phyloP scores from a whole-genome alignment of 2,888 invertebrate genomes.

The Hesperia comma region DNA sequence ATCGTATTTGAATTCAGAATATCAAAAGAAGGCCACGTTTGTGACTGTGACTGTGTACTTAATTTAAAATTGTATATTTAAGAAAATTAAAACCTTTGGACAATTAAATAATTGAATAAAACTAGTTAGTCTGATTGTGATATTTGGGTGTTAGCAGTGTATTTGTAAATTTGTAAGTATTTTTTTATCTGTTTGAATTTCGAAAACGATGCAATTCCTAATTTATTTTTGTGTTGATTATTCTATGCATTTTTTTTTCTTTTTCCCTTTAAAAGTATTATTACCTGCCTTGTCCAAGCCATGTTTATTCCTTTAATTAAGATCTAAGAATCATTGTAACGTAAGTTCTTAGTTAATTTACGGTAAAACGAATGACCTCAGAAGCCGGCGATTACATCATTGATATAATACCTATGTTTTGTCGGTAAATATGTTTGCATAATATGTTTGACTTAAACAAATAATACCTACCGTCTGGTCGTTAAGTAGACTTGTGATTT shows the following conservation, averaged over 20 bases:
- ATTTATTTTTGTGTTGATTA: conserved; percentile 1
- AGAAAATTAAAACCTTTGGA: neutral
- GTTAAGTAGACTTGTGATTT: too few relatives aligned
- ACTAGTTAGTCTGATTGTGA: conserved; percentile 30
- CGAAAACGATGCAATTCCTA: too few relatives aligned
- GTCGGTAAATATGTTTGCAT: too few relatives aligned
- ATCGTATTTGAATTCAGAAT: conserved; percentile 47
- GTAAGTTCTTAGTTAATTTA: neutral
- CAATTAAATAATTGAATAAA: neutral
- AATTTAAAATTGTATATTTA: neutral
- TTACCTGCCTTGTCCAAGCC: conserved; percentile 4
- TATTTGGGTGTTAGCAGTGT: conserved; percentile 5
- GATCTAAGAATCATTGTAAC: neutral
- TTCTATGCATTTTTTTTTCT: neutral
- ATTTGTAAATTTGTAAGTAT: conserved; percentile 24
- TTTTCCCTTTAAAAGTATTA: neutral
- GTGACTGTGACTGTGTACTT: conserved; percentile 25
- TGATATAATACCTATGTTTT: too few relatives aligned
- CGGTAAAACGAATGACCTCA: conserved; percentile 16
- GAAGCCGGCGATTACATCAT: conserved; percentile 25
- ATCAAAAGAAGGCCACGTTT: conserved; percentile 37
- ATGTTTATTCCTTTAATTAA: neutral
- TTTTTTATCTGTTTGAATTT: neutral
- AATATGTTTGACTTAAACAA: too few relatives aligned
- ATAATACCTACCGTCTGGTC: too few relatives aligned